Evolutionary conservation across 2,888 invertebrate species (phyloP).

Genomic region (Diarsia mendica): DNA sequence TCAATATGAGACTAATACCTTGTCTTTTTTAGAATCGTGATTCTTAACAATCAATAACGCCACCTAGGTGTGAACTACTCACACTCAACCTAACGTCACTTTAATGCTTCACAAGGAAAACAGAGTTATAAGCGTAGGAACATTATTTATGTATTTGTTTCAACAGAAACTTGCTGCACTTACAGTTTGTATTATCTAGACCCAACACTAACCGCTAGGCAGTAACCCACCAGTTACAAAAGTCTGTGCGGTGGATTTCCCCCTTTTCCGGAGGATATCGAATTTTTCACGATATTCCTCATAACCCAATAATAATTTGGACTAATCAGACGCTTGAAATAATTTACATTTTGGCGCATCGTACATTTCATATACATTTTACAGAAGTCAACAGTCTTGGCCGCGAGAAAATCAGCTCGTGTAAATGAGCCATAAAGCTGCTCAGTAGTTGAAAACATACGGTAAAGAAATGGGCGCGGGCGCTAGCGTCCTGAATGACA

Average conservation of each 20-base stretch:
- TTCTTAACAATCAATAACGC: too few relatives aligned
- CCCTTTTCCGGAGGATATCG: neutral
- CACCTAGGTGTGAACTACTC: too few relatives aligned
- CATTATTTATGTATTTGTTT: too few relatives aligned
- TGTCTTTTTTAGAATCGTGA: too few relatives aligned
- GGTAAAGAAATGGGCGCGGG: conserved; percentile 25
- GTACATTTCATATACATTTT: neutral
- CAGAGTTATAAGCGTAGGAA: too few relatives aligned
- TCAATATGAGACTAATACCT: too few relatives aligned
- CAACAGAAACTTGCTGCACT: too few relatives aligned
- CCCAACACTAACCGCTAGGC: neutral
- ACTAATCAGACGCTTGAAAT: neutral
- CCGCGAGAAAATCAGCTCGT: neutral
- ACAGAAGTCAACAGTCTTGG: neutral
- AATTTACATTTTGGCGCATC: neutral
- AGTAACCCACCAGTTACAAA: neutral
- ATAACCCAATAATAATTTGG: neutral
- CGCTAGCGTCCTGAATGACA: conserved; percentile 27
- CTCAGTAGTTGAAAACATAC: conserved; percentile 40
- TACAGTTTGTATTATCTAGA: neutral
- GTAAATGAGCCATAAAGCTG: conserved; percentile 6
- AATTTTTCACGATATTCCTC: neutral
- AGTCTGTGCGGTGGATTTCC: neutral
- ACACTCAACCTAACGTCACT: too few relatives aligned
- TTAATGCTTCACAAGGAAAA: too few relatives aligned